phyloP scores from a whole-genome alignment of 2,113 vertebrate genomes.

The Sapajus apella region DNA sequence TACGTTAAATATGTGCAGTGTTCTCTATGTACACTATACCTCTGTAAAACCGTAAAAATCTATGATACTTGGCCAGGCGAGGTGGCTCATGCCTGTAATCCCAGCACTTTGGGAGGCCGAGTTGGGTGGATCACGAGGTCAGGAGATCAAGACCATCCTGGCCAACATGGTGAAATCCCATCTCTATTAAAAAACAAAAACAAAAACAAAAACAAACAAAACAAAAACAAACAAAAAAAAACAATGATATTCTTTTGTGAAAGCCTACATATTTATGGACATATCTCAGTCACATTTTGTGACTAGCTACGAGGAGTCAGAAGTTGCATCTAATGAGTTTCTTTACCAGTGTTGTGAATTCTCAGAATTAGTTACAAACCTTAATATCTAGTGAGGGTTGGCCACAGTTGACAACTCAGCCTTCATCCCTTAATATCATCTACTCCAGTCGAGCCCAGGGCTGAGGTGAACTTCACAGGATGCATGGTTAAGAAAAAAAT shows the following conservation, averaged over 20 bases:
- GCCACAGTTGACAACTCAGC: neutral
- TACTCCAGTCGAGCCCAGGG: no score
- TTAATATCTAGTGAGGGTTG: no score
- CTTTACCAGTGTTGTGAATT: neutral
- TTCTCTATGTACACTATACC: neutral
- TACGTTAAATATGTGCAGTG: neutral
- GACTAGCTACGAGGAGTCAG: neutral
- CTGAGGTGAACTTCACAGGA: neutral
- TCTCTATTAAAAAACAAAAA: no score
- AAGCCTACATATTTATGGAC: neutral
- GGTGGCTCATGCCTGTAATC: no score
- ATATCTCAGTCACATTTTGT: neutral
- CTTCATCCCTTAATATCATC: fast-evolving
- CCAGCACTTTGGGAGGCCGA: no score
- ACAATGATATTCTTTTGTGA: neutral
- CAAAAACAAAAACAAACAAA: neutral
- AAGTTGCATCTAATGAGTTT: neutral
- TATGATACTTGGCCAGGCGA: neutral
- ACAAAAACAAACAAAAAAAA: neutral
- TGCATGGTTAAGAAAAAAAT: neutral
- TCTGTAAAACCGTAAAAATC: neutral
- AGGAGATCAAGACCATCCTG: no score
- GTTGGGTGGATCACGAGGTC: no score
- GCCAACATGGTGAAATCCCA: no score
- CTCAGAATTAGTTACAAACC: neutral